Evolutionary conservation across 2,888 invertebrate species (phyloP).

Genomic region (Hecatera dysodea): DNA sequence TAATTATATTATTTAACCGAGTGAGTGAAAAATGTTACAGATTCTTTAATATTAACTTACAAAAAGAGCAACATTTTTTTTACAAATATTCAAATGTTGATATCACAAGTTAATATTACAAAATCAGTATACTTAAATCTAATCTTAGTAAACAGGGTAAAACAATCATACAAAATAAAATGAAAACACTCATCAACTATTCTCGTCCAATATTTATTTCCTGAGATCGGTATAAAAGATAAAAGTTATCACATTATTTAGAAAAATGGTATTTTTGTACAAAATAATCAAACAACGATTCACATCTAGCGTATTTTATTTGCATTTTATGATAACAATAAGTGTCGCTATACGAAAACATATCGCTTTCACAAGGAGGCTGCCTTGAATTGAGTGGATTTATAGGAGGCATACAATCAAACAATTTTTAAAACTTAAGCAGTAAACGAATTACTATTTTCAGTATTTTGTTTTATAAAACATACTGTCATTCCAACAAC

Average conservation of each 20-base stretch:
- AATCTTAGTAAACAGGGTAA: constrained; percentile 50
- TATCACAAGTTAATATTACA: constrained; percentile 27
- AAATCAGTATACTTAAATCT: constrained; percentile 52
- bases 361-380: constrained; percentile 39
- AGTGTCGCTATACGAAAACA: constrained; percentile 31
- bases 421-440: neutral
- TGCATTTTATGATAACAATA: constrained; percentile 55
- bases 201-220: constrained; percentile 61
- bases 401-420: neutral
- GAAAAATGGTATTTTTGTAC: constrained; percentile 55
- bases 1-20: constrained; percentile 21
- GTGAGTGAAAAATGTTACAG: neutral
- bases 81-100: neutral
- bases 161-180: constrained; percentile 53
- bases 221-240: constrained; percentile 63
- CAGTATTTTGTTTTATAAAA: neutral
- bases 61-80: neutral
- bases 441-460: neutral
- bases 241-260: constrained; percentile 56
- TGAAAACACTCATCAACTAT: constrained; percentile 62
- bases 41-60: constrained; percentile 26
- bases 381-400: constrained; percentile 25
- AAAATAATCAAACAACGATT: constrained; percentile 63
- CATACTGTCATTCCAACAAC: neutral
- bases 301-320: constrained; percentile 61